Evolutionary conservation across 2,113 vertebrate genomes (phyloP), one percentile per base, ranked within the genome.

Genomic region (Tylochromis polylepis): DNA sequence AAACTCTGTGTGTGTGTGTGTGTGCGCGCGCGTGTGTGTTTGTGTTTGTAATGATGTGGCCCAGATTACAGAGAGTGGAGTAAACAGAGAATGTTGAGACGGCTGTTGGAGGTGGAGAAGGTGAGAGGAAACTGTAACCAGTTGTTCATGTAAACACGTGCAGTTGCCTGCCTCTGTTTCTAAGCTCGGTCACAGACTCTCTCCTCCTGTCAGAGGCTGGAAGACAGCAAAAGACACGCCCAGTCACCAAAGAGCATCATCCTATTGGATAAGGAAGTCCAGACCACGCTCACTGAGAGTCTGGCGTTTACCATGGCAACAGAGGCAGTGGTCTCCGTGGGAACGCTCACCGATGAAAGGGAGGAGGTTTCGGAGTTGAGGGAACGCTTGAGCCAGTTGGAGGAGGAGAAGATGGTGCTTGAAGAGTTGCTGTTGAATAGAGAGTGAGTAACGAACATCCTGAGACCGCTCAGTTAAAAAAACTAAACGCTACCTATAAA

Each of bases 21-120:
- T 27, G 58, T 60, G 22, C 83, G 51, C 85, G 4, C 87, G 27
- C 88, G 8, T 92, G 70, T 27, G 58, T 60, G 22, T 85, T 41
- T 86, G 4, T 89, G 27, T 90, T 7, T 92, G 70, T 83, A 29
- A 82, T 49, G 79, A 3, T 87, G 49, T 93, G 49, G 51, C 84
- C 41, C 59, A 99, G 98, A 96, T 91, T 98, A 97, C 6, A 84
- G 89, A 29, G 97, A 98, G 41, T 98, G 97, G 98, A 98, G 97
- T 91, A 98, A 96, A 91, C 97, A 97, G 87, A 96, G 97, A 87
- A 95, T 98, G 87, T 67, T 98, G 92, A 96, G 97, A 11, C 94
- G 95, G 82, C 96, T 99, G 65, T 85, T 94, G 0, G 97, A 97
- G 51, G 92, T 98, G 62, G 98, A 98, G 94, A 97, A 97, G 94